Evolutionary conservation across 1,140 invertebrate genomes (phyloP), one percentile per base, ranked within the genome.

Genomic region (Lycorma delicatula): DNA sequence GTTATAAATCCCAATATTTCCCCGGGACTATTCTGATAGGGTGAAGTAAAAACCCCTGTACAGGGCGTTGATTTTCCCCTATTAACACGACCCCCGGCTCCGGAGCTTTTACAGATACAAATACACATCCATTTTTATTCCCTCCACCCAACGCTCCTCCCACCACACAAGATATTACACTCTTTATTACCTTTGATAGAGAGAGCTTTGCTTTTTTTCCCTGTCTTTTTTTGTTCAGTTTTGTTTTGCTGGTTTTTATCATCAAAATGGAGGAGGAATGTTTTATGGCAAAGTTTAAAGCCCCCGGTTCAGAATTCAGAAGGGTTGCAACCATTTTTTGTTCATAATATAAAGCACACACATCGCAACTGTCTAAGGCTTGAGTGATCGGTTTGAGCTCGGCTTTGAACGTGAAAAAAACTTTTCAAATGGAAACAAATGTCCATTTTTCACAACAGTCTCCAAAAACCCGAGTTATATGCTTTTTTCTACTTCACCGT

Each of bases 71-170:
- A 44, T 44, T 44, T 44, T 44, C 16, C 23, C 41, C 41, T 44
- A 44, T 44, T 44, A 44, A 22, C 23, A 22, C 41, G 41, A 44
- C 41, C 16, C 41, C n/a, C 41, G 18, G 18, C 41, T 44, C 41
- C 3, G 5, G 16, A 44, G 16, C 41, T 44, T 38, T 44, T 44
- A 22, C 41, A 44, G 23, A 44, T 44, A 44, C 41, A 44, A 44
- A 44, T 44, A 44, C 41, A 44, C 41, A 44, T 44, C 41, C 41
- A 44, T 44, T 44, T 44, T 44, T 44, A 44, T 44, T 44, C 41
- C 23, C 41, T 44, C 23, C 41, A 18, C 13, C 16, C 41, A 44
- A 16, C 41, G 16, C 41, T 11, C 41, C 2, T 3, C 41, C 3
- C 41, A 13, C 41, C 41, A 22, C 41, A 44, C 41, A 44, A 44